Percentiles rank a stretch among this genome's conserved stretches.
These are phyloP conservation scores for Ranitomeya variabilis DNA, from an alignment of 2,113 vertebrate genomes.

Conservation along the genomic window DNA sequence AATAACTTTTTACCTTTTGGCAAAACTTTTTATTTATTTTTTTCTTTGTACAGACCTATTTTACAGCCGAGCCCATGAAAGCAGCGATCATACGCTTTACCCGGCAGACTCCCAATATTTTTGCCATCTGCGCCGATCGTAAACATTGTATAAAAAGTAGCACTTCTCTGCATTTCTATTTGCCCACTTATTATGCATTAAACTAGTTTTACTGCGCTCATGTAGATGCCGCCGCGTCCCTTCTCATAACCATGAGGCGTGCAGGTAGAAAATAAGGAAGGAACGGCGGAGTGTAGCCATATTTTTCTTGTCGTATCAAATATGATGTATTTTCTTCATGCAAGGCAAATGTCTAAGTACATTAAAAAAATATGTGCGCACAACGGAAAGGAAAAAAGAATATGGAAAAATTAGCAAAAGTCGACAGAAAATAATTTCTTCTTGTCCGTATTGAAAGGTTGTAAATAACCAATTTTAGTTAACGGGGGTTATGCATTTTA, in stretches of 20 bases:
- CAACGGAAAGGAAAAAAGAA: slow-evolving; percentile 1
- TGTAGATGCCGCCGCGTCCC: background rate
- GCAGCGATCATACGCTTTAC: background rate
- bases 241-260: slow-evolving; percentile 36
- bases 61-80: background rate
- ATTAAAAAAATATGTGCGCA: background rate
- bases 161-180: background rate
- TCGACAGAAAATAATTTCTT: background rate
- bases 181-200: slow-evolving; percentile 44
- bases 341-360: slow-evolving; percentile 28
- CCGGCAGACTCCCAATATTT: background rate
- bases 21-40: background rate
- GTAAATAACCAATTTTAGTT: background rate
- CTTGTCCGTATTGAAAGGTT: background rate
- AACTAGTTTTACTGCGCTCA: slow-evolving; percentile 13
- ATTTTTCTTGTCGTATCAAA: slow-evolving; percentile 51
- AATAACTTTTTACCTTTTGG: background rate
- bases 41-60: background rate
- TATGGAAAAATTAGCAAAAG: background rate
- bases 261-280: slow-evolving; percentile 20
- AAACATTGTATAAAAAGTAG: background rate
- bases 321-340: slow-evolving; percentile 31
- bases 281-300: slow-evolving; percentile 37
- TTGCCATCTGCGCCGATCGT: background rate
- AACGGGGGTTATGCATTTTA: background rate